Evolutionary conservation across 1,140 invertebrate species (phyloP), one percentile per base, ranked within the genome.

Genomic region (Antheraea pernyi): DNA sequence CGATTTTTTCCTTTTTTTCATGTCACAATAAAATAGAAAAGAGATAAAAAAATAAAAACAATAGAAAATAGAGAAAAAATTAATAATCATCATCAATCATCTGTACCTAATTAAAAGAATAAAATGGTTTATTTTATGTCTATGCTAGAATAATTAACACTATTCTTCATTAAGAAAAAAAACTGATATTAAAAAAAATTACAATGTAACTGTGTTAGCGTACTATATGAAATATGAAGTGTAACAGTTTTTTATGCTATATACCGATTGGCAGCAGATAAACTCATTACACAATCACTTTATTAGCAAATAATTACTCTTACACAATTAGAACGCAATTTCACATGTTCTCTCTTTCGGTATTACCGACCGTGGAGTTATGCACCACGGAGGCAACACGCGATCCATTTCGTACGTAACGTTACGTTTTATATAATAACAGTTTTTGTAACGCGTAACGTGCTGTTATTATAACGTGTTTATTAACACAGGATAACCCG

Each of bases 321-420:
- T 53, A 53, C 42, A 46, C 30, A 59, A 39, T 58, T 65, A 66
- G 9, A 61, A 22, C 9, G 60, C 13, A 66, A 65, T 71, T 75
- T 78, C 76, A 67, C 65, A 59, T 68, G 68, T 78, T 88, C 84
- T 88, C 78, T 85, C 76, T 83, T 80, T 87, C 81, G 73, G 78
- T 73, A 83, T 78, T 76, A 73, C 66, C 76, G 67, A 73, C 70
- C 70, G 67, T 62, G 65, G 77, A 80, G 72, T 78, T 77, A 77
- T 75, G 78, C 79, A 72, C 70, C 76, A 72, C 76, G 80, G 22
- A 30, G 22, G 11, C 30, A 10, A 60, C 48, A 70, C 68, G 68
- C 66, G 64, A 70, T 48, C 19, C 19, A 61, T 5, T 16, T 11
- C 13, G n/a, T 36, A 30, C 19, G n/a, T 16, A 22, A 36, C 60